Base-by-base conservation (phyloP, 2,888 invertebrate species). In the Holacanthella duospinosa region DNA sequence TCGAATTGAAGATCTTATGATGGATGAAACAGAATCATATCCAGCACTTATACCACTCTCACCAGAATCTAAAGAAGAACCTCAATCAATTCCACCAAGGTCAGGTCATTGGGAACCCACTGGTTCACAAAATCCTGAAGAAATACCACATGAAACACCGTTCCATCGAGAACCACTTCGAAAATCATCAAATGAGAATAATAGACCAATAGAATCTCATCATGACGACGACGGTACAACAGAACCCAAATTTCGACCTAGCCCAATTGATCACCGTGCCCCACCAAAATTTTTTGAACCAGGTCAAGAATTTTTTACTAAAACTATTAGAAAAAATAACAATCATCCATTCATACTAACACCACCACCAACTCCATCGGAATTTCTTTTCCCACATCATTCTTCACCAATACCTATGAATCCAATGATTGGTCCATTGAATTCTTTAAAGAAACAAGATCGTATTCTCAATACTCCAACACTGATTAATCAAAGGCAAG, bases 271-370 rank as follows among this genome's bases (percentile, higher is more conserved):
- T n/a, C 16, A 21, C 28, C 48, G 21, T 4, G 6, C 68, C 1
- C 68, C 68, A 29, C 64, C 68, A 21, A 64, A 68, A 2, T 68
- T 70, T 29, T 65, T 71, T 43, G 69, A 68, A 48, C 70, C 72
- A 1, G 71, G 67, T 29, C 68, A 71, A 57, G 72, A 72, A 21
- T 72, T 71, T 57, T 71, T 66, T 53, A 72, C 72, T 2, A 64
- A 68, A 1, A 71, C 72, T 3, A 62, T 70, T 16, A 55, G 61
- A 27, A 61, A 21, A 4, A 9, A 21, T 4, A 4, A 4, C 21
- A 4, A 48, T 16, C 19, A 48, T 48, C n/a, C 21, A n/a, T 48
- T 48, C 36, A 21, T 16, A 48, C 19, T 9, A 4, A 21, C 29
- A 16, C 36, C 58, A 21, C 58, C 58, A 29, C 9, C 29, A 28